Evolutionary conservation across 92 coral and sea anemone species (phyloP), one percentile per base, ranked within the genome.

Genomic region (Epizoanthus illoricatus): DNA sequence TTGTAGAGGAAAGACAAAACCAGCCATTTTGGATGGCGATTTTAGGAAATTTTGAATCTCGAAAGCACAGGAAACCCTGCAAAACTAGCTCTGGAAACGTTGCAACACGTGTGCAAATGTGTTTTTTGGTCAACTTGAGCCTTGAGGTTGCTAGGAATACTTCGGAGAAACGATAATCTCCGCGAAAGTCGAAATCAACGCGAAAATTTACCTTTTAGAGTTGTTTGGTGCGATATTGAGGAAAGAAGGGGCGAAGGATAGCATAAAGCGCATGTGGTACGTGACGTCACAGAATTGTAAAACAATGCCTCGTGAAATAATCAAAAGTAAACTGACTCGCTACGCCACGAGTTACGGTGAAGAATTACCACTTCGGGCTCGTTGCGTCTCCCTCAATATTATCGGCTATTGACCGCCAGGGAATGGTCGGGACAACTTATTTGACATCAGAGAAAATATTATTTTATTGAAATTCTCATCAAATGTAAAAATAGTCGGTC

Each of bases 191-290:
- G 91, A 85, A 88, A 85, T 91, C 91, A 86, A 86, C 87, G 92
- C 88, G 91, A 89, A 84, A 91, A 90, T 91, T 87, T 90, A 93
- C 93, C 92, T 96, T 93, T 93, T 93, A 94, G 99, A 94, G 97
- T 96, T 94, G 98, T 93, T 93, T 93, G 95, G 91, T 93, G 93
- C 97, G 97, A 94, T 93, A 93, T 93, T 96, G 97, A 94, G 95
- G 99, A 92, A 95, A 96, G 99, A 96, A 93, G 99, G 97, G 99
- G 98, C 98, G 97, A 96, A 96, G 99, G 99, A 96, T 93, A 96
- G 98, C 99, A 96, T 96, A 96, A 96, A 93, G 99, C 99, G 99
- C 99, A 96, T 96, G 99, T 96, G 99, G 99, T 96, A 96, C 92
- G 98, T 96, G 99, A 96, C 98, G 99, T 96, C 99, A 96, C 98